Percentiles rank a stretch among this genome's conserved stretches.
phyloP scores from a whole-genome alignment of 2,113 vertebrate genomes.

The Dicerorhinus sumatrensis region DNA sequence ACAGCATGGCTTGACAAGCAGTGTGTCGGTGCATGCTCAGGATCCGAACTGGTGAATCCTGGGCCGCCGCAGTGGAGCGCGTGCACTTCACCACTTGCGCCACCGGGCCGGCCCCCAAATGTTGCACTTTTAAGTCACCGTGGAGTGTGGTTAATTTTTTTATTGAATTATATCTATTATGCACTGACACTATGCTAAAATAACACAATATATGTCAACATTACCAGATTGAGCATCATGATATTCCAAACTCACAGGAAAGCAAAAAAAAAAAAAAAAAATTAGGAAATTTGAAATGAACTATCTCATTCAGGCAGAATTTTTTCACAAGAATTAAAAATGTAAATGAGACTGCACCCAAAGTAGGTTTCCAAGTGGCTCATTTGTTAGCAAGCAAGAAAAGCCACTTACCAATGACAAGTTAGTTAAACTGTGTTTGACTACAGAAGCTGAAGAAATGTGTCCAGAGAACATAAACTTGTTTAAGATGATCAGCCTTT shows the following conservation, averaged over 20 bases:
- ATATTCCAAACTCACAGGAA: background rate
- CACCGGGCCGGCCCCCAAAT: background rate
- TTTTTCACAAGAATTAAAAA: background rate
- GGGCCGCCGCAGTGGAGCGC: no score
- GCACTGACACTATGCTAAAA: background rate
- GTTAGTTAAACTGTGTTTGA: background rate
- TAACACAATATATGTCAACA: background rate
- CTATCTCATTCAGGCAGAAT: background rate
- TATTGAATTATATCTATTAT: background rate
- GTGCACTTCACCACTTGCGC: no score
- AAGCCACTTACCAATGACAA: background rate
- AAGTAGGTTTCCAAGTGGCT: background rate
- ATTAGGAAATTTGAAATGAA: background rate
- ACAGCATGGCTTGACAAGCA: no score
- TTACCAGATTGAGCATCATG: background rate
- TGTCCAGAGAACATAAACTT: background rate
- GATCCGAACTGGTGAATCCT: no score
- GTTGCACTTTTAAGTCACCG: background rate
- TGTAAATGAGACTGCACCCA: background rate
- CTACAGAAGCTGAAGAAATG: background rate
- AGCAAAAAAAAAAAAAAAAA: background rate
- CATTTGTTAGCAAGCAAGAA: background rate
- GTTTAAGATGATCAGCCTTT: background rate
- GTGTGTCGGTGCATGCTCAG: no score
- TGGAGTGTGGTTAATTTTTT: background rate